Base-by-base conservation (phyloP, 2,797 vertebrate species). In the Lithobates sylvaticus region DNA sequence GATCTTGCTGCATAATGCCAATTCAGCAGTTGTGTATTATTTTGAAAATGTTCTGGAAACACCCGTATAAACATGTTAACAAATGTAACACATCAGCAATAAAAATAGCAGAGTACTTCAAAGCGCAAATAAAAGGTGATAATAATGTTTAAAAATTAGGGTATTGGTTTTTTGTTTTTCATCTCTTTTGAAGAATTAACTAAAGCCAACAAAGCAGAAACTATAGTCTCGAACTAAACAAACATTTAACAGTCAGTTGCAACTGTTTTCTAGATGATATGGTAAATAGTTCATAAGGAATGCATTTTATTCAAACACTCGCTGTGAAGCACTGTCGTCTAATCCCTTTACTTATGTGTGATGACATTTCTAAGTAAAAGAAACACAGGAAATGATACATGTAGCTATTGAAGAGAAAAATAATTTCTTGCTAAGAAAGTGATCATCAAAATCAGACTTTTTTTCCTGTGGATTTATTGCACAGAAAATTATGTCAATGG, bases 191-290 rank as follows among this genome's bases (percentile, higher is more conserved):
- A 74, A 84, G 86, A 83, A 87, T 79, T 84, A 87, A 61, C 61
- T 74, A 87, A 87, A 87, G 76, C 86, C 86, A 87, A 80, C 86
- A 87, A 87, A 87, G 86, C 86, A 87, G 76, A 87, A 87, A 87
- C 76, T 80, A 84, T 84, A 84, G 86, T 87, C 81, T 87, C 69
- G 65, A 79, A 84, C 84, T 87, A 87, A 84, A 73, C 81, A 87
- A 87, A 87, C 86, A 87, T 84, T 87, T 84, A 87, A 87, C 86
- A 87, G 86, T 77, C 86, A 84, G 86, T 87, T 84, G 86, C 81
- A 84, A 87, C 86, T 87, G 86, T 87, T 87, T 84, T 84, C 86
- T 84, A 84, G 81, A 87, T 87, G 86, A 87, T 87, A 87, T 87
- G 86, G 86, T 87, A 87, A 87, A 87, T 87, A 83, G 85, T 87